Percentiles rank a stretch among this genome's conserved stretches.
These are phyloP conservation scores for Cyanoramphus novaezelandiae DNA, from an alignment of 2,113 vertebrate species.

Conservation along the genomic window DNA sequence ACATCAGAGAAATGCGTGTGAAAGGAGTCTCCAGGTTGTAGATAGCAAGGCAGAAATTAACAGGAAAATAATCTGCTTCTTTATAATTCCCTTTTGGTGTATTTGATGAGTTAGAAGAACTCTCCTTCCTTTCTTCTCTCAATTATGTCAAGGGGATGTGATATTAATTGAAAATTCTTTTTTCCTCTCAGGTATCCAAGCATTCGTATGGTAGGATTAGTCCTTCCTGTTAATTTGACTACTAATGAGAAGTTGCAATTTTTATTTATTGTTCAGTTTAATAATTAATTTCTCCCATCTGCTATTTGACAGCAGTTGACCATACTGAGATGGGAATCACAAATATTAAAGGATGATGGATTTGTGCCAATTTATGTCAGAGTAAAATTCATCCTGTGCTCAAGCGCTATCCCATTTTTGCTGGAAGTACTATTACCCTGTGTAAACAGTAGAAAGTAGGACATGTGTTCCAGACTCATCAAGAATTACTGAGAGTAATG, in stretches of 20 bases:
- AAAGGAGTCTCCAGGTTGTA: not conserved
- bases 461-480: not conserved
- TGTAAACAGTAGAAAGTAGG: constrained; percentile 2
- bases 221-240: constrained; percentile 20
- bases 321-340: not conserved
- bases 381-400: not conserved
- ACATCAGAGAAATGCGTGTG: not conserved
- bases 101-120: constrained; percentile 6
- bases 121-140: not conserved
- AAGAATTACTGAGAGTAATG: not conserved
- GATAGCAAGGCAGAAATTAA: not conserved
- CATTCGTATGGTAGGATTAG: not conserved
- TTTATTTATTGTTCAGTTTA: constrained; percentile 43
- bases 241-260: not conserved
- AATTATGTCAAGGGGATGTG: not conserved
- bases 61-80: not conserved
- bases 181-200: constrained; percentile 5
- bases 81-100: not conserved
- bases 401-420: not conserved
- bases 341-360: not conserved
- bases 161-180: constrained; percentile 38
- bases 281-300: constrained; percentile 38
- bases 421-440: not conserved
- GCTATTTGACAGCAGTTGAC: not conserved
- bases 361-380: not conserved